These are phyloP conservation scores for Drosophila quinaria DNA, from an alignment of 2,888 invertebrate genomes.

Conservation along the genomic window DNA sequence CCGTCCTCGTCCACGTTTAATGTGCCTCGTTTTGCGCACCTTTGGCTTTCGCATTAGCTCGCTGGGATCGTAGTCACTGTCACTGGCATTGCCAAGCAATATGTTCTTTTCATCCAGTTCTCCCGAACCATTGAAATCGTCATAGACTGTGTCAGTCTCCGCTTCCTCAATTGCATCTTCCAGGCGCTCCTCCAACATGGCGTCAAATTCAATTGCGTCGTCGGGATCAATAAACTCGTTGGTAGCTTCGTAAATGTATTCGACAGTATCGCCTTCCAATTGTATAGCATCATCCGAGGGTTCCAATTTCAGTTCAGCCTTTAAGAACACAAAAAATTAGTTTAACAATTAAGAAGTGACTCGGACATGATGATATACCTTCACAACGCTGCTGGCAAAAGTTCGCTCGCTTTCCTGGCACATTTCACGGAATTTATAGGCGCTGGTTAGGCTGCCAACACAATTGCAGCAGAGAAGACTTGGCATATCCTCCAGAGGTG, in stretches of 20 bases:
- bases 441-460: constrained; percentile 69
- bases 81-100: constrained; percentile 57
- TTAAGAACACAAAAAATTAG: not conserved
- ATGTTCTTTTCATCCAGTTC: constrained; percentile 55
- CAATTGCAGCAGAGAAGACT: constrained; percentile 83
- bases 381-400: constrained; percentile 76
- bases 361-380: constrained; percentile 53
- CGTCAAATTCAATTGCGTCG: constrained; percentile 71
- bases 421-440: constrained; percentile 80
- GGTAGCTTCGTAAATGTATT: constrained; percentile 69
- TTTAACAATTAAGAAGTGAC: no score
- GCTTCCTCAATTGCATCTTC: constrained; percentile 59
- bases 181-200: constrained; percentile 67
- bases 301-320: constrained; percentile 80
- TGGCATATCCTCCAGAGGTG: constrained; percentile 80
- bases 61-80: constrained; percentile 72
- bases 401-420: constrained; percentile 83
- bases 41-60: constrained; percentile 68
- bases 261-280: constrained; percentile 53
- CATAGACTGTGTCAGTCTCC: constrained; percentile 33
- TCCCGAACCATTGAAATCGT: constrained; percentile 33
- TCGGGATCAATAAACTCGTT: constrained; percentile 80
- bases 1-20: constrained; percentile 68
- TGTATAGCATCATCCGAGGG: constrained; percentile 62
- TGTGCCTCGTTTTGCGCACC: constrained; percentile 49